Evolutionary conservation across 2,888 invertebrate species (phyloP), one percentile per base, ranked within the genome.

Genomic region (Microctonus hyperodae): DNA sequence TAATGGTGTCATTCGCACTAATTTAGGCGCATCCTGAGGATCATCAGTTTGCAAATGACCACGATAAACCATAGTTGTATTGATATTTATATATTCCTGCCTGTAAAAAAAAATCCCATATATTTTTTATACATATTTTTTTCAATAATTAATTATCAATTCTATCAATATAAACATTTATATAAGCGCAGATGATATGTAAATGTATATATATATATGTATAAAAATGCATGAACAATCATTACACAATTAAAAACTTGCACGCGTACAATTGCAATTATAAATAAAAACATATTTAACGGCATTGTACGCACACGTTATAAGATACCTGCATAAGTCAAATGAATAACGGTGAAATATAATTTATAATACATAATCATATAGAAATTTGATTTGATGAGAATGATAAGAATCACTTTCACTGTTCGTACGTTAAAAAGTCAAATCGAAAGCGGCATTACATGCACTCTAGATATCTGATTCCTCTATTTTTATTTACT

Each of bases 21-120:
- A 65, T 48, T 71, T 77, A 7, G 82, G 81, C 2, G 76, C 78
- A 69, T 82, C 80, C 58, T 77, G 73, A 1, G 80, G 77, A 66
- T 81, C 80, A 66, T 81, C 81, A n/a, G 79, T 81, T 65, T 81
- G 81, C 62, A 80, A 70, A 65, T 77, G 79, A 44, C 79, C 79
- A 64, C 81, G 75, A 72, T 81, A 79, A 13, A 82, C 82, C 82
- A 82, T 82, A 16, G 16, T 44, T 16, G 16, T 44, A 6, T 28
- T 61, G 13, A 5, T 7, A 3, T 28, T 3, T 33, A 16, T 1
- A n/a, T 55, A 9, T 10, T 55, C 16, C 11, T 55, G 4, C 55
- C 55, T 55, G 31, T 4, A 55, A 55, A 2, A 16, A 3, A 16
- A 55, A 55, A 55, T 55, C 31, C 16, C 16, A 31, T n/a, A 16